A percentile compares a stretch with the other conserved stretches of the same genome.
Evolutionary conservation across 2,888 invertebrate genomes (phyloP).

Genomic region (Beris morrisii): DNA sequence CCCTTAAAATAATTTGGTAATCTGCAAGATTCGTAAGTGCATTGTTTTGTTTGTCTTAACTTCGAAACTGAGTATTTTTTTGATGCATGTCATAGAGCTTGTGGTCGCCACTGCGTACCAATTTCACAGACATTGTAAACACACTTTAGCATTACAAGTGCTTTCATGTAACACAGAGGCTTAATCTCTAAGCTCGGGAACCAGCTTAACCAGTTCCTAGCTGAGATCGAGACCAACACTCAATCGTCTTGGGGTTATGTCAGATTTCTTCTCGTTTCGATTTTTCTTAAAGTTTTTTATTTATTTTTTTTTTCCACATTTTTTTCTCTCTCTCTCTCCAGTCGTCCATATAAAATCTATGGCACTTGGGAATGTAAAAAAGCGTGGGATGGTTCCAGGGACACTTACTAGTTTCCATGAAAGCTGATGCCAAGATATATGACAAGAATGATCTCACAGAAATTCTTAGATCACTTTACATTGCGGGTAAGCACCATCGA

Average conservation of each 20-base stretch:
- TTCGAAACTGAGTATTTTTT: too few relatives aligned
- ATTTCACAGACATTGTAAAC: slow-evolving; percentile 17
- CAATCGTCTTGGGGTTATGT: too few relatives aligned
- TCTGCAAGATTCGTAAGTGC: too few relatives aligned
- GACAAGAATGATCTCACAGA: slow-evolving; percentile 32
- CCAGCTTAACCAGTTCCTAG: slow-evolving; percentile 19
- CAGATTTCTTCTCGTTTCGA: too few relatives aligned
- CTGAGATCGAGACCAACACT: too few relatives aligned
- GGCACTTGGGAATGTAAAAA: slow-evolving; percentile 26
- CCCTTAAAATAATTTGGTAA: too few relatives aligned
- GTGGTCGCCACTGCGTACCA: slow-evolving; percentile 4
- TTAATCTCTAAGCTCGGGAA: slow-evolving; percentile 20
- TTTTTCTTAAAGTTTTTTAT: too few relatives aligned
- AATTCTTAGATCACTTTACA: slow-evolving; percentile 29
- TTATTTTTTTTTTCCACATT: slow-evolving; percentile 2
- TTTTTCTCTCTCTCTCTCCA: neutral
- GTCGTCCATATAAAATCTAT: slow-evolving; percentile 23
- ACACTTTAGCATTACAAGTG: slow-evolving; percentile 29
- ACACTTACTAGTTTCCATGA: slow-evolving; percentile 22
- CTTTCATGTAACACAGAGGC: slow-evolving; percentile 30
- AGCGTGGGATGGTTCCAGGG: slow-evolving; percentile 30
- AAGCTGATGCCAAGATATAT: slow-evolving; percentile 24
- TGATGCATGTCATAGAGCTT: slow-evolving; percentile 1
- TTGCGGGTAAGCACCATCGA: slow-evolving; percentile 22
- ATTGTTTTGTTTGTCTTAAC: too few relatives aligned